Conservation (phyloP, 35 echinoderm and acorn worm species). For the Ptychodera flava region DNA sequence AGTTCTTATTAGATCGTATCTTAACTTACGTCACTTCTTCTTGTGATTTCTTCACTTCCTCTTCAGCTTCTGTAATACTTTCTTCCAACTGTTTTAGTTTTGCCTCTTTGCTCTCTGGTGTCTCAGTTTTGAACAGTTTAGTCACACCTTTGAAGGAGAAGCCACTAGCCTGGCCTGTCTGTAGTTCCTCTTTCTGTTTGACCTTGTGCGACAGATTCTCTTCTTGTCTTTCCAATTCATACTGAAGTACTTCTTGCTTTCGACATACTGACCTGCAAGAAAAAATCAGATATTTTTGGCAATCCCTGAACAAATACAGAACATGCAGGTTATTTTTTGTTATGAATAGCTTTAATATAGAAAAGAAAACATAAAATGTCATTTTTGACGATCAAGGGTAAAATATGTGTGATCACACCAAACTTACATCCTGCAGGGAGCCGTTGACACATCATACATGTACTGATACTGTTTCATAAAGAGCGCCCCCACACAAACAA, state of each 20-base stretch:
- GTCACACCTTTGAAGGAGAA: slow-evolving; percentile 84
- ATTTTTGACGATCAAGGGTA: too few relatives aligned
- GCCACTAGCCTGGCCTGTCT: not conserved
- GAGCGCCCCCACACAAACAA: too few relatives aligned
- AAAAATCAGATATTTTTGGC: too few relatives aligned
- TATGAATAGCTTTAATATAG: too few relatives aligned
- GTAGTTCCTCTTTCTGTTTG: slow-evolving; percentile 73
- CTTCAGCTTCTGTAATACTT: slow-evolving; percentile 81
- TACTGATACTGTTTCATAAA: too few relatives aligned
- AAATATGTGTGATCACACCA: too few relatives aligned
- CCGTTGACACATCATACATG: too few relatives aligned
- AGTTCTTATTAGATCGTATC: too few relatives aligned
- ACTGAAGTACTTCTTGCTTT: slow-evolving; percentile 95
- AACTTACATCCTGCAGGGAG: too few relatives aligned
- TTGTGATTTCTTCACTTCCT: slow-evolving; percentile 42
- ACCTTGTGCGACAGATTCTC: slow-evolving; percentile 50
- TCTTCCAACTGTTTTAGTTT: slow-evolving; percentile 58
- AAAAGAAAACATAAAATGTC: too few relatives aligned
- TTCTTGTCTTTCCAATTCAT: slow-evolving; percentile 79
- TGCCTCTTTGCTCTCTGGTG: slow-evolving; percentile 57
- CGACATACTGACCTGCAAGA: slow-evolving; percentile 73
- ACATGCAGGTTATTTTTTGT: too few relatives aligned
- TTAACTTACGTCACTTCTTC: slow-evolving; percentile 43
- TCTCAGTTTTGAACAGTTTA: slow-evolving; percentile 88
- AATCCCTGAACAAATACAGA: too few relatives aligned